Percentiles rank a stretch among this genome's conserved stretches.
Conservation (phyloP, 1,140 invertebrate species). For the Philopotamus ludificatus region DNA sequence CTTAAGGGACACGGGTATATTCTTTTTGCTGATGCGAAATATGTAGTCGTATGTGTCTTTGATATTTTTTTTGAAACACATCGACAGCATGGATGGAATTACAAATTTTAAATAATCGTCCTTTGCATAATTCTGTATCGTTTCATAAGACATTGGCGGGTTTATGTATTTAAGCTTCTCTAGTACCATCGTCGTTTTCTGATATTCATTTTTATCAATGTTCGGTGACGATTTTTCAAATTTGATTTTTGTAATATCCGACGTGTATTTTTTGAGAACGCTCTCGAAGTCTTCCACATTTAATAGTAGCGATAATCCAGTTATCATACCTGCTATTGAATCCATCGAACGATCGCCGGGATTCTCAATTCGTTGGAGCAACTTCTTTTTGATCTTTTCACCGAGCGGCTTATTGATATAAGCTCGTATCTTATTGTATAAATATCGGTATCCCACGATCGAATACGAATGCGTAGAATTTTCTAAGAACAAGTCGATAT, state of each 20-base stretch:
- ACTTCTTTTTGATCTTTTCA: neutral
- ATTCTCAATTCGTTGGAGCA: conserved; percentile 1
- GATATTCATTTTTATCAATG: conserved; percentile 10
- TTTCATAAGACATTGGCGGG: conserved; percentile 27
- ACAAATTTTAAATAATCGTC: conserved; percentile 36
- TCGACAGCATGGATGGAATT: conserved; percentile 22
- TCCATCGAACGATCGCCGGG: neutral
- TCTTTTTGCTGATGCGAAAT: conserved; percentile 15
- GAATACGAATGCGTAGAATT: neutral
- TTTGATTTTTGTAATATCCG: conserved; percentile 16
- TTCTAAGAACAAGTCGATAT: conserved; percentile 8
- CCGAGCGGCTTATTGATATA: conserved; percentile 30
- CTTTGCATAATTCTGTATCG: conserved; percentile 16
- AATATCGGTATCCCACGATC: conserved; percentile 1
- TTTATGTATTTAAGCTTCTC: conserved; percentile 18
- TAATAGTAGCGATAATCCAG: conserved; percentile 16
- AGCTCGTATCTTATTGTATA: conserved; percentile 18
- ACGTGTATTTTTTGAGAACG: conserved; percentile 20
- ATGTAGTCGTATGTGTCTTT: conserved; percentile 22
- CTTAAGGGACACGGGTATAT: conserved; percentile 31
- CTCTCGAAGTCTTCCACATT: conserved; percentile 17
- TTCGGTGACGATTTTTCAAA: conserved; percentile 6
- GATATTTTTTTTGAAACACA: conserved; percentile 25
- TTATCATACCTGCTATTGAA: neutral
- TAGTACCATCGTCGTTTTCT: conserved; percentile 12